Evolutionary conservation across 2,113 vertebrate genomes (phyloP).

Genomic region (Anas platyrhynchos): DNA sequence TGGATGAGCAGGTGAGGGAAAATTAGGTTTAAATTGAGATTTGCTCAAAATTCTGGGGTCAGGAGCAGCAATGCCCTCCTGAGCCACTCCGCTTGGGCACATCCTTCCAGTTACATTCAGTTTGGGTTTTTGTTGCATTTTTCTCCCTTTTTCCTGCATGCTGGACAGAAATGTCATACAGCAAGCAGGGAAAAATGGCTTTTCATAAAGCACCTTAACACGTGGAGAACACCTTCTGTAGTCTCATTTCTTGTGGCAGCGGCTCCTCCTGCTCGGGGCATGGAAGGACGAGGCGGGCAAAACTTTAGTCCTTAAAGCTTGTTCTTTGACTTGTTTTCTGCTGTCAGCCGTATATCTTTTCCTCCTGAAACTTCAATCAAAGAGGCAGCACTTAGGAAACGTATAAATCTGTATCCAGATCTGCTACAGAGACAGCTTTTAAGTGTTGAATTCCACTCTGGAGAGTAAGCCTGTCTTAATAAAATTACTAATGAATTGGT

Average conservation of each 20-base stretch:
- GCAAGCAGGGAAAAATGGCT: neutral
- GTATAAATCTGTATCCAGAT: neutral
- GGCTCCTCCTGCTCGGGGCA: neutral
- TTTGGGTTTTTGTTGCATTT: neutral
- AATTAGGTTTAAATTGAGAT: neutral
- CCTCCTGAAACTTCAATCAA: neutral
- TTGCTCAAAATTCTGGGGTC: neutral
- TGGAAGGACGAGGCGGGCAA: neutral
- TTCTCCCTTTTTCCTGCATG: neutral
- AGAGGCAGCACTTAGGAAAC: neutral
- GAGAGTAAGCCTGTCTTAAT: neutral
- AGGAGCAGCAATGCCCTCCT: neutral
- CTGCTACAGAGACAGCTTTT: neutral
- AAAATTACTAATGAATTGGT: neutral
- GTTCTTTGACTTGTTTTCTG: neutral
- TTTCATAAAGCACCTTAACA: neutral
- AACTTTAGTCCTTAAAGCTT: neutral
- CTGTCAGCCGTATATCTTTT: neutral
- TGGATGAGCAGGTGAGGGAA: no score
- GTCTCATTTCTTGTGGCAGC: neutral
- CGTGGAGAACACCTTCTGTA: neutral
- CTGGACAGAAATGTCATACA: neutral
- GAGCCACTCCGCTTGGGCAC: neutral
- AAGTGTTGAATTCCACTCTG: neutral
- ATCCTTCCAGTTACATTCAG: neutral